phyloP scores from a whole-genome alignment of 2,113 vertebrate species.

The Plecotus auritus region DNA sequence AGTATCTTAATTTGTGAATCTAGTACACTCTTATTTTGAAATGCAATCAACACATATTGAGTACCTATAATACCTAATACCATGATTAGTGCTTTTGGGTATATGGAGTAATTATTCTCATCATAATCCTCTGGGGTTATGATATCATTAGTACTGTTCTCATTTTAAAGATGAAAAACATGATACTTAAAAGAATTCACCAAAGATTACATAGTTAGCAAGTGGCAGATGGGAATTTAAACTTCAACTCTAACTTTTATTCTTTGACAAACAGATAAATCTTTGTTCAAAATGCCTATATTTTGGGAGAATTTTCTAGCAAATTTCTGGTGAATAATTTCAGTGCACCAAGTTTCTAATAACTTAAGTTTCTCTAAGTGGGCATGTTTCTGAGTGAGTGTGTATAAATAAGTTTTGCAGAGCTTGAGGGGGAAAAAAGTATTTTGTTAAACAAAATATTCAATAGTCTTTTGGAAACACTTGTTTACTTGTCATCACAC shows the following conservation, averaged over 20 bases:
- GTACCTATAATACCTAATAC: neutral
- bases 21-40: constrained; percentile 9
- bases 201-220: neutral
- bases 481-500: neutral
- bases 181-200: neutral
- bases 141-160: neutral
- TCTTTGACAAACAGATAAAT: neutral
- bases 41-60: constrained; percentile 24
- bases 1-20: constrained; percentile 27
- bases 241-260: neutral
- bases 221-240: constrained; percentile 13
- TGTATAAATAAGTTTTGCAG: neutral
- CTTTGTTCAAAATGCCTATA: neutral
- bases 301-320: neutral
- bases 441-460: neutral
- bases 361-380: neutral
- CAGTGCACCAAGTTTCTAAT: neutral
- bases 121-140: neutral
- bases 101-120: neutral
- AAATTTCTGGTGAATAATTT: neutral
- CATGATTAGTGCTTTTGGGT: neutral
- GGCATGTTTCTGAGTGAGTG: neutral
- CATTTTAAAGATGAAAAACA: constrained; percentile 32
- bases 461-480: neutral
- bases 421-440: neutral